Evolutionary conservation across 2,797 vertebrate species (phyloP).

Genomic region (Clarias pachynema): DNA sequence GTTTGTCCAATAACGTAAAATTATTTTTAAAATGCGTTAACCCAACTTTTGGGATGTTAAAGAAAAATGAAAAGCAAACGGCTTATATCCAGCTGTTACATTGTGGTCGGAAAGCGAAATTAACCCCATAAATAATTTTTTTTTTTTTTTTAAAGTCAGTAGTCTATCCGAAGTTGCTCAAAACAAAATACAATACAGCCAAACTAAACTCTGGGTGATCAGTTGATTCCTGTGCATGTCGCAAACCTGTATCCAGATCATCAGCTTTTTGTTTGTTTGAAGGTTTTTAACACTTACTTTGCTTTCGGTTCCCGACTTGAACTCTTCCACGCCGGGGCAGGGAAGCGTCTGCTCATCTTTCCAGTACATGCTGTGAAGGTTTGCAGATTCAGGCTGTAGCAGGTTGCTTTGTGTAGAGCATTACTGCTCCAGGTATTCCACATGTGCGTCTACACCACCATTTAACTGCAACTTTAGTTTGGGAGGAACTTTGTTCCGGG

Average conservation of each 20-base stretch:
- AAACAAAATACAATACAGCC: background rate
- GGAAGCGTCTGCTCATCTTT: conserved; percentile 79
- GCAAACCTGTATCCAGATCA: background rate
- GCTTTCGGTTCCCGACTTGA: conserved; percentile 73
- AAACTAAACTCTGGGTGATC: background rate
- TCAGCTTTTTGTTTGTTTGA: background rate
- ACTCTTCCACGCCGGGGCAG: conserved; percentile 76
- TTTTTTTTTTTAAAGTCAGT: too few species aligned
- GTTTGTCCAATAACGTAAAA: background rate
- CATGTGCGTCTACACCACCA: conserved; percentile 63
- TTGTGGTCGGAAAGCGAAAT: background rate
- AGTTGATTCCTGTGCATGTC: background rate
- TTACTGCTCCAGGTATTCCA: conserved; percentile 45
- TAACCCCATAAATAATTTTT: background rate
- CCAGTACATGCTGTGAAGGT: conserved; percentile 78
- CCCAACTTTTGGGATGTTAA: background rate
- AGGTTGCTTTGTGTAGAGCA: conserved; percentile 10
- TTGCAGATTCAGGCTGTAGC: conserved; percentile 33
- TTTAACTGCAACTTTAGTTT: conserved; percentile 76
- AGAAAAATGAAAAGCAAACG: background rate
- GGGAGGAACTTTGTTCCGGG: conserved; percentile 72
- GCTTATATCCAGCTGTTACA: background rate
- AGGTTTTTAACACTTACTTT: conserved; percentile 73
- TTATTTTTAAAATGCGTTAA: background rate
- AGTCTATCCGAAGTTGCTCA: background rate